phyloP scores from a whole-genome alignment of 2,113 vertebrate genomes.

The Athene cunicularia region DNA sequence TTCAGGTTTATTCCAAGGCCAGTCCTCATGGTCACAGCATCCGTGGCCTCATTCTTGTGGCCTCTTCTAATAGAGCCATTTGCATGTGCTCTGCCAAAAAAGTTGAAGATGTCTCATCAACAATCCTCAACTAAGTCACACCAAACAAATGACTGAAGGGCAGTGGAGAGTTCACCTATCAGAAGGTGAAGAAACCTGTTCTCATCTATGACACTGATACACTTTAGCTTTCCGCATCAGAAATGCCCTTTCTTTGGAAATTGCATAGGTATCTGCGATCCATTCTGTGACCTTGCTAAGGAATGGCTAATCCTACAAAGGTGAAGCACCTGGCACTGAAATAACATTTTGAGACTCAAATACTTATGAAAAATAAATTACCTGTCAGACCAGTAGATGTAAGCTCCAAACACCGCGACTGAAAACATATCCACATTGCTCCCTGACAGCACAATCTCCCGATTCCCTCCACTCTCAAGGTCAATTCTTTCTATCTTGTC shows the following conservation, averaged over 20 bases:
- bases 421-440: constrained; percentile 99
- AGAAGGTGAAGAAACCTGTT: constrained; percentile 45
- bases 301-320: constrained; percentile 79
- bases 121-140: constrained; percentile 75
- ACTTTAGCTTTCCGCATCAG: constrained; percentile 62
- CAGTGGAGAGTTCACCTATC: constrained; percentile 43
- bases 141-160: constrained; percentile 64
- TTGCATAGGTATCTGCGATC: constrained; percentile 49
- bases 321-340: constrained; percentile 77
- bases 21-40: constrained; percentile 90
- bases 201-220: constrained; percentile 51
- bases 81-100: constrained; percentile 90
- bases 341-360: constrained; percentile 77
- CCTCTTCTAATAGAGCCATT: constrained; percentile 96
- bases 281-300: constrained; percentile 71
- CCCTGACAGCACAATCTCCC: constrained; percentile 95
- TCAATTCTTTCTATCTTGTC: constrained; percentile 99
- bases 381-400: constrained; percentile 99
- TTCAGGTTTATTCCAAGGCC: constrained; percentile 97
- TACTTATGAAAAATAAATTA: constrained; percentile 94
- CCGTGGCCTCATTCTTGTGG: constrained; percentile 89
- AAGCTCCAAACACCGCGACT: constrained; percentile 95
- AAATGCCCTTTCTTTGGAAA: constrained; percentile 54
- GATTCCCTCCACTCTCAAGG: constrained; percentile 95
- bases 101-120: constrained; percentile 71